Conservation (phyloP, 2,888 invertebrate genomes). For the Odontocolon sp. region DNA sequence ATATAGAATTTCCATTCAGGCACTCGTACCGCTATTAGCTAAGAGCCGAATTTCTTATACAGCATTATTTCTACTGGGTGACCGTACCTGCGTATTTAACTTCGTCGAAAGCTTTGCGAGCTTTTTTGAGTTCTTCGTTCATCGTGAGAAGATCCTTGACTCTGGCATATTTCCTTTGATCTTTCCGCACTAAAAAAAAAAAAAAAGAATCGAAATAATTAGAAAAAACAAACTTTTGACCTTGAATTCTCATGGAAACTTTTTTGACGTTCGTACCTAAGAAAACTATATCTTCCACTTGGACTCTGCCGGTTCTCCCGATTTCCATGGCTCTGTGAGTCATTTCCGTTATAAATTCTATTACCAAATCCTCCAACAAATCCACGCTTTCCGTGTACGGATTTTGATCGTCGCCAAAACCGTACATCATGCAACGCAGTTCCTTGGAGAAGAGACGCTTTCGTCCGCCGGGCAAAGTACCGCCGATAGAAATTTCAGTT, state of each 20-base stretch:
- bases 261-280: conserved; percentile 71
- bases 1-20: conserved; percentile 34
- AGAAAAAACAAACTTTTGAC: conserved; percentile 11
- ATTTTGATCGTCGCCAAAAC: conserved; percentile 99
- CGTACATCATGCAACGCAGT: conserved; percentile 99
- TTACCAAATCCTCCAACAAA: conserved; percentile 97
- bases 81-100: conserved; percentile 95
- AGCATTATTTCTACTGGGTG: conserved; percentile 71
- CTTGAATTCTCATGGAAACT: conserved; percentile 3
- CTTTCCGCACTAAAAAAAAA: conserved; percentile 92
- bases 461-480: conserved; percentile 85
- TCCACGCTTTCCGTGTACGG: conserved; percentile 99
- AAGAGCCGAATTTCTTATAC: conserved; percentile 35
- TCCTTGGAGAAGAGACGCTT: conserved; percentile 96
- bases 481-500: conserved; percentile 86
- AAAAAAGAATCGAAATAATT: neutral
- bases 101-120: conserved; percentile 99
- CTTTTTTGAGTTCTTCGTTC: conserved; percentile 99
- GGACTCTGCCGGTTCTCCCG: conserved; percentile 96
- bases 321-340: conserved; percentile 97
- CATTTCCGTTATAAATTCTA: conserved; percentile 98
- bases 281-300: conserved; percentile 98
- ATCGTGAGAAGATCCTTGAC: conserved; percentile 98
- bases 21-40: conserved; percentile 45
- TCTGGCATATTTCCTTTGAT: conserved; percentile 97